phyloP scores from a whole-genome alignment of 2,888 invertebrate genomes.

The Fabriciana adippe region DNA sequence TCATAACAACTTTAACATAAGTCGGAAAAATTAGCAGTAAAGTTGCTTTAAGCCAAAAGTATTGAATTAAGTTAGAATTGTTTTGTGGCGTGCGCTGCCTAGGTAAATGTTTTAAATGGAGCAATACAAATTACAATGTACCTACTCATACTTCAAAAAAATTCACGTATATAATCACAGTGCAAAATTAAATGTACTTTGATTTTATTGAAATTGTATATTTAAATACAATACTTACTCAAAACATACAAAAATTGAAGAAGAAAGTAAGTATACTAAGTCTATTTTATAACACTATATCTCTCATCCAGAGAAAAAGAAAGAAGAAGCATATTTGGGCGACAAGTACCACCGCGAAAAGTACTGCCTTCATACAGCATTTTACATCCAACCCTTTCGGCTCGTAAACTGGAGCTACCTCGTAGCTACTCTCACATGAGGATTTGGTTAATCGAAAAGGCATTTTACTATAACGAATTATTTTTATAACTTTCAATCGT shows the following conservation, averaged over 20 bases:
- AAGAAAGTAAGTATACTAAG: slow-evolving; percentile 13
- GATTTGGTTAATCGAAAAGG: slow-evolving; percentile 50
- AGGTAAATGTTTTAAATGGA: no score
- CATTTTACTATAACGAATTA: slow-evolving; percentile 40
- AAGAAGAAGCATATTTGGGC: slow-evolving; percentile 52
- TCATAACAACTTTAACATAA: no score
- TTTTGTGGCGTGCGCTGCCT: no score
- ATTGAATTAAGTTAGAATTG: no score
- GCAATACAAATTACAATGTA: no score
- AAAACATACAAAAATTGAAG: slow-evolving; percentile 2
- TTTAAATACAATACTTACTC: slow-evolving; percentile 21
- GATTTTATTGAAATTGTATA: neutral
- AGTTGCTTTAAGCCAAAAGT: no score
- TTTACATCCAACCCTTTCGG: slow-evolving; percentile 47
- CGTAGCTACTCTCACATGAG: slow-evolving; percentile 31
- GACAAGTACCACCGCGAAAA: slow-evolving; percentile 49
- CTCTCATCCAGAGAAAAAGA: slow-evolving; percentile 45
- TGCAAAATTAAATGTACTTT: no score
- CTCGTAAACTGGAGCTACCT: slow-evolving; percentile 34
- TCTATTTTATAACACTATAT: slow-evolving; percentile 26
- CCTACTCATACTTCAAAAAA: no score
- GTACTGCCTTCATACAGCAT: slow-evolving; percentile 50
- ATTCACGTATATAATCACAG: no score
- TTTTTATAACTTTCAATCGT: no score
- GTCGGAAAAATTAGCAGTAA: no score